Conservation (phyloP, 2,113 vertebrate genomes). For the Mystacornis crossleyi region DNA sequence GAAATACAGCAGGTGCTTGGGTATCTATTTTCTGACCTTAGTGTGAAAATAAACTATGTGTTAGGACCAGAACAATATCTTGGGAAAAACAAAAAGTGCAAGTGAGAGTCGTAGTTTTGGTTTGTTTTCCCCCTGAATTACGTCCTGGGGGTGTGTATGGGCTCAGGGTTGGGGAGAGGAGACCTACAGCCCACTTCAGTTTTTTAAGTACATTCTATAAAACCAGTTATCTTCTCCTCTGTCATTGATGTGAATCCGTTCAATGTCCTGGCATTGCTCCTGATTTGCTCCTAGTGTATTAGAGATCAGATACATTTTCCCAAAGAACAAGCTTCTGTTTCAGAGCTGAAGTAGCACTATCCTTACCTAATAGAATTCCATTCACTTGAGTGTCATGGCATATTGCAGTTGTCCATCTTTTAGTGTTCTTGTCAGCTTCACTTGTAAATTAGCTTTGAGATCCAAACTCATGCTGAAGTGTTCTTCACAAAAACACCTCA, state of each 20-base stretch:
- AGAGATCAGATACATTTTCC: neutral
- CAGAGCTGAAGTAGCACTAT: neutral
- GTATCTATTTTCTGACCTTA: neutral
- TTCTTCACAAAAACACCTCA: neutral
- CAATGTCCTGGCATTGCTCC: neutral
- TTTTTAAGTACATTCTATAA: neutral
- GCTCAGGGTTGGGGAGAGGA: fast-evolving
- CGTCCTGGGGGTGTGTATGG: fast-evolving
- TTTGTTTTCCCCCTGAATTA: neutral
- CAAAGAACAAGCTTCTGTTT: neutral
- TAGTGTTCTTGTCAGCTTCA: neutral
- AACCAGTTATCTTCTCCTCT: neutral
- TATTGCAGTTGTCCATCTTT: neutral
- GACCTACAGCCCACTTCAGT: neutral
- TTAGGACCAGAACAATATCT: neutral
- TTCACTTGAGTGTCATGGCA: neutral
- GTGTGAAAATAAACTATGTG: neutral
- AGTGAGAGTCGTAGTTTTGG: neutral
- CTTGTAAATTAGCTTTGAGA: neutral
- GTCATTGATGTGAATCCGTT: neutral
- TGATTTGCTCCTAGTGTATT: neutral
- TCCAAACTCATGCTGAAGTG: neutral
- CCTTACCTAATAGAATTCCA: neutral
- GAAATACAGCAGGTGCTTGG: neutral
- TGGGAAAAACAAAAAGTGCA: neutral